A percentile compares a stretch with the other conserved stretches of the same genome.
phyloP scores from a whole-genome alignment of 2,797 vertebrate species.

The Buceros bicornis region DNA sequence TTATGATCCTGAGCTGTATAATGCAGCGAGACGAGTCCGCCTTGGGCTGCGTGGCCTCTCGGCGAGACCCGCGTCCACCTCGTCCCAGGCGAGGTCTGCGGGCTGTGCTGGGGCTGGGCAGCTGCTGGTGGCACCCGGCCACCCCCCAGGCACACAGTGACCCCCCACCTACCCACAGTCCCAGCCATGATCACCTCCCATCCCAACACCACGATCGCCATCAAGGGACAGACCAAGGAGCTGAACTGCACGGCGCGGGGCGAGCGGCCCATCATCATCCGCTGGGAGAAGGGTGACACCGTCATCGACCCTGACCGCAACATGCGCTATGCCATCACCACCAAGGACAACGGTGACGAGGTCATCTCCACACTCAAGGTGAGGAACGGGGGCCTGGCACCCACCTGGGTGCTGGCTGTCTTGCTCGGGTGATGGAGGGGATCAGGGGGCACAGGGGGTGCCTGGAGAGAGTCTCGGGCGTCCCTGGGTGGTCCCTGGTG shows the following conservation, averaged over 20 bases:
- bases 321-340: slow-evolving; percentile 93
- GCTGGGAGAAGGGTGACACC: slow-evolving; percentile 98
- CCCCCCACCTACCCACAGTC: slow-evolving; percentile 72
- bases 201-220: slow-evolving; percentile 98
- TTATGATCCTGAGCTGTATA: slow-evolving; percentile 70
- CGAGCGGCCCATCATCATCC: slow-evolving; percentile 97
- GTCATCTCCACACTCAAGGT: slow-evolving; percentile 97
- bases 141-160: rapidly evolving
- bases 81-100: background rate
- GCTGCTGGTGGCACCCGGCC: background rate
- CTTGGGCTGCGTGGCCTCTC: background rate
- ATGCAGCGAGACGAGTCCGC: slow-evolving; percentile 14
- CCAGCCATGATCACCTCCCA: slow-evolving; percentile 98
- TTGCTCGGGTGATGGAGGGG: rapidly evolving
- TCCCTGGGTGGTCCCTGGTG: rapidly evolving
- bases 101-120: background rate
- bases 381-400: background rate
- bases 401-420: rapidly evolving
- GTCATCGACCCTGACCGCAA: slow-evolving; percentile 97
- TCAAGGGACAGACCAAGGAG: slow-evolving; percentile 96
- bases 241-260: slow-evolving; percentile 96
- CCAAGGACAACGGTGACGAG: slow-evolving; percentile 95
- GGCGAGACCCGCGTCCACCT: rapidly evolving
- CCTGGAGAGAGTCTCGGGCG: rapidly evolving
- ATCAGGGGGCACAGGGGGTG: rapidly evolving